phyloP scores from a whole-genome alignment of 2,797 vertebrate species.

The Monodelphis domestica region DNA sequence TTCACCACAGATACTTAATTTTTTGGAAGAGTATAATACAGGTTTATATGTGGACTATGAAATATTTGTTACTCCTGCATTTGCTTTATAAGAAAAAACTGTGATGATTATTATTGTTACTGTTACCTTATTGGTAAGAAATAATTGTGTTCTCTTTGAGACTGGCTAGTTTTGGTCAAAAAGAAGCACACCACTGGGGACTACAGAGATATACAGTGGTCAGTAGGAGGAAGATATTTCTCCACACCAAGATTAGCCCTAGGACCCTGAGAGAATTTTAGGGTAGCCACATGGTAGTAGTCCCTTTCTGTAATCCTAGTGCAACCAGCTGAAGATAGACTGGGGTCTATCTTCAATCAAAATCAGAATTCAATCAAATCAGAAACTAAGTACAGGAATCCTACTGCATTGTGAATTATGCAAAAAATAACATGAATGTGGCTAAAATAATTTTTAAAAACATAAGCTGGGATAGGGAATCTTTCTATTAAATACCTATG shows the following conservation, averaged over 20 bases:
- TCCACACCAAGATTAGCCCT: not conserved
- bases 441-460: no score
- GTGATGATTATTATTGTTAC: not conserved
- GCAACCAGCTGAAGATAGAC: not conserved
- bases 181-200: not conserved
- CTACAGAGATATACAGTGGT: not conserved
- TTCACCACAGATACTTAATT: not conserved
- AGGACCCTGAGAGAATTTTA: not conserved
- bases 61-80: not conserved
- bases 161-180: not conserved
- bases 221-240: not conserved
- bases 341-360: no score
- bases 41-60: not conserved
- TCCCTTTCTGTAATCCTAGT: not conserved
- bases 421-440: not conserved
- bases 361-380: not conserved
- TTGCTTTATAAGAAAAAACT: not conserved
- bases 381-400: not conserved
- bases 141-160: not conserved
- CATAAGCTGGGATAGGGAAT: no score
- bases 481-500: no score
- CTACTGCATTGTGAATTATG: not conserved
- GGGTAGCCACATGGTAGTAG: not conserved
- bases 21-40: not conserved
- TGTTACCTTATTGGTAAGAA: not conserved